A percentile compares a stretch with the other conserved stretches of the same genome.
Conservation (phyloP, 2,113 vertebrate species). For the Scophthalmus maximus region DNA sequence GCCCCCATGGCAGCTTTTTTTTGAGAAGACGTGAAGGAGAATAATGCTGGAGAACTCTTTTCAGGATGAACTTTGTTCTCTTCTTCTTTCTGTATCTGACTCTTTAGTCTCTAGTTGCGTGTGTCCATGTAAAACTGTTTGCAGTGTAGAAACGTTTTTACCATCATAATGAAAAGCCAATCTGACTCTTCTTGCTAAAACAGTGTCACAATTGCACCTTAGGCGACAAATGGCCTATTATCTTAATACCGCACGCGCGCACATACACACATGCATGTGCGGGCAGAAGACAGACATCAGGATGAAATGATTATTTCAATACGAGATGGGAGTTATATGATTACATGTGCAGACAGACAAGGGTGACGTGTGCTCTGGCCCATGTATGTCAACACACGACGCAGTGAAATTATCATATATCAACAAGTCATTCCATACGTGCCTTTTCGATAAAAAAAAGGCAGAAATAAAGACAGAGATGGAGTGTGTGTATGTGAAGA, state of each 20-base stretch:
- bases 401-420: constrained; percentile 23
- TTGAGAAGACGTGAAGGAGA: not conserved
- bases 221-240: constrained; percentile 80
- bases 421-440: constrained; percentile 62
- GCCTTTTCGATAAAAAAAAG: constrained; percentile 59
- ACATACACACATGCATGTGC: constrained; percentile 4
- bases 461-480: constrained; percentile 48
- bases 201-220: constrained; percentile 80
- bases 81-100: not conserved
- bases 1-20: too few species aligned
- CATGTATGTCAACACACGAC: constrained; percentile 16
- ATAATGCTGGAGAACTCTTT: not conserved
- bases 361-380: constrained; percentile 17
- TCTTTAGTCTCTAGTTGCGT: not conserved
- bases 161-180: constrained; percentile 12
- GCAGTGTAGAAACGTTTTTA: not conserved
- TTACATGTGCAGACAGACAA: constrained; percentile 39
- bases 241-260: constrained; percentile 60
- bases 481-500: not conserved
- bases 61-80: not conserved
- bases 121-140: not conserved
- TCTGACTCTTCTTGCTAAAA: constrained; percentile 68
- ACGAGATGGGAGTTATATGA: constrained; percentile 32
- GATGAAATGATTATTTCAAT: constrained; percentile 55
- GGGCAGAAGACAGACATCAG: constrained; percentile 9